Evolutionary conservation across 1,140 invertebrate species (phyloP), one percentile per base, ranked within the genome.

Genomic region (Drosophila busckii): DNA sequence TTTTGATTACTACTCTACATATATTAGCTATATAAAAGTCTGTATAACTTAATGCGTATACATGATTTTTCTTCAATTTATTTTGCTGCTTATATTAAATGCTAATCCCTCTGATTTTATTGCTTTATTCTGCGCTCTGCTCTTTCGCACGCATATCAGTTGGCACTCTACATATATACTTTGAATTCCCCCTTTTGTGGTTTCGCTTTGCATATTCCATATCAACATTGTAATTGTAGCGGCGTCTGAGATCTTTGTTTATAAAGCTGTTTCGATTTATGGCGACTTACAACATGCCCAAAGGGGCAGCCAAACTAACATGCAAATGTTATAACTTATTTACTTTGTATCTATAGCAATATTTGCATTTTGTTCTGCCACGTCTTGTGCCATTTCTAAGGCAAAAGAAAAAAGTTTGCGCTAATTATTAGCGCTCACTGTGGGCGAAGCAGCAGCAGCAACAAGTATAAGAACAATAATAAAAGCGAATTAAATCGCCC

Each of bases 341-440:
- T 19, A 34, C 2, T 49, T 31, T 29, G 6, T 45, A 34, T 32
- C 10, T 50, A 23, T 40, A 7, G 22, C 32, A 20, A 31, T 31
- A 19, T 41, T 46, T 46, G 50, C 5, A 7, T 6, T 29, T 17
- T 40, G 29, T 31, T 19, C 40, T 13, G 17, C 31, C 9, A 10
- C 3, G 28, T 16, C 31, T 15, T 31, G 49, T 49, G 41, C 26
- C 49, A 69, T 60, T 75, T 75, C 70, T 75, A 69, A 20, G 37
- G 31, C 22, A 23, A 16, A 22, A 32, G 28, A 20, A 37, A 35
- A 32, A 37, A 31, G 32, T 15, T 45, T 29, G 53, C 48, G 70
- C 59, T 76, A 75, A 76, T 70, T 70, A 64, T 70, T 60, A 59
- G 19, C 48, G 34, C 25, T 20, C 28, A 52, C 16, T 52, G 70